phyloP scores from a whole-genome alignment of 2,797 vertebrate species.

The Alca torda region DNA sequence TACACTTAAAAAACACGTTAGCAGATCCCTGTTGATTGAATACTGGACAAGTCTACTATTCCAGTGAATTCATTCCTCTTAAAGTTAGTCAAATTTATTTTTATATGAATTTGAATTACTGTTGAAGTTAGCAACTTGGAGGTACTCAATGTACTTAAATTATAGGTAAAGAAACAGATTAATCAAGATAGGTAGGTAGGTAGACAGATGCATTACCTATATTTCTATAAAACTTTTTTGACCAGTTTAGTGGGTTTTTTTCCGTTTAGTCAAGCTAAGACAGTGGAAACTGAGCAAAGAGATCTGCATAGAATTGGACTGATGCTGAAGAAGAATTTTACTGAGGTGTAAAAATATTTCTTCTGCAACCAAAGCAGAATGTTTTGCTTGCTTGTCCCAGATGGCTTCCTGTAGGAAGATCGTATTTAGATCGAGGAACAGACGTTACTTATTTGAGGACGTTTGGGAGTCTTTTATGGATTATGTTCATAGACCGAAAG shows the following conservation, averaged over 20 bases:
- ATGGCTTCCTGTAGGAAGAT: slow-evolving; percentile 48
- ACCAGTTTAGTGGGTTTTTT: not conserved
- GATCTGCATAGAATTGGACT: not conserved
- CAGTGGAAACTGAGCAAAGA: not conserved
- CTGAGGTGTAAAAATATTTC: not conserved
- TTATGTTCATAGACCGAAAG: slow-evolving; percentile 1
- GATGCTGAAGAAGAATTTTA: not conserved
- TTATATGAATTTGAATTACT: not conserved
- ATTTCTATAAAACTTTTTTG: not conserved
- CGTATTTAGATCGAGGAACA: slow-evolving; percentile 39
- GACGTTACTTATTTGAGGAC: slow-evolving; percentile 38
- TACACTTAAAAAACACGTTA: not conserved
- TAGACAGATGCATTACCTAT: not conserved
- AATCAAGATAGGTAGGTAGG: not conserved
- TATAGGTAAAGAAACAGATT: not conserved
- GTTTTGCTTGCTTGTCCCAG: slow-evolving; percentile 25
- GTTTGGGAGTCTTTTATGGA: slow-evolving; percentile 31
- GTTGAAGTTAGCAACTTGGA: not conserved
- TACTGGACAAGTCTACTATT: not conserved
- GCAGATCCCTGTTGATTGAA: not conserved
- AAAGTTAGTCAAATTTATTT: not conserved
- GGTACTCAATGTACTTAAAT: not conserved
- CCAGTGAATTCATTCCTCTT: not conserved
- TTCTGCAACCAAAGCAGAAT: not conserved
- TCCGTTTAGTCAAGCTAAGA: not conserved